These are phyloP conservation scores for Plumapathes pennacea DNA, from an alignment of 92 coral and sea anemone species.

Conservation along the genomic window DNA sequence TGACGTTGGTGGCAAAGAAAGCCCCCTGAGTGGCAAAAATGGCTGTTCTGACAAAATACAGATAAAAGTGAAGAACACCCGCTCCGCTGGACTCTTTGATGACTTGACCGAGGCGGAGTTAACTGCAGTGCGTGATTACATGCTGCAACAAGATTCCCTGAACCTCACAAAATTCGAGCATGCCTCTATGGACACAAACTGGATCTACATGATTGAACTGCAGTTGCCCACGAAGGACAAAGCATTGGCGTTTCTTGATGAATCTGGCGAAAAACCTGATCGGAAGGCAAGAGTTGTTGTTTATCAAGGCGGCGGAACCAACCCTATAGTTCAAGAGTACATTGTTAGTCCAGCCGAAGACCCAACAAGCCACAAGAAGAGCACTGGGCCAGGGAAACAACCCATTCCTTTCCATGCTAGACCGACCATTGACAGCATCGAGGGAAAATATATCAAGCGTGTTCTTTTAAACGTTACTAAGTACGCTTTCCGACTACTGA, in stretches of 20 bases:
- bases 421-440: conserved; percentile 1
- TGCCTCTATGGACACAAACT: conserved; percentile 12
- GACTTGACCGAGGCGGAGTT: conserved; percentile 31
- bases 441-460: not conserved
- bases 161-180: conserved; percentile 20
- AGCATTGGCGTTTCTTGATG: conserved; percentile 27
- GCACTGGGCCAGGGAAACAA: conserved; percentile 26
- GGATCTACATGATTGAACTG: conserved; percentile 24
- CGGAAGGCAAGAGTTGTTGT: conserved; percentile 63
- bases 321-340: conserved; percentile 53
- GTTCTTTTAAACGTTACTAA: conserved; percentile 15
- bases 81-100: conserved; percentile 34
- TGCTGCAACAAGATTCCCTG: conserved; percentile 21
- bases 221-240: conserved; percentile 26
- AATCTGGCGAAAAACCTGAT: conserved; percentile 43
- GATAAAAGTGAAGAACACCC: too few species aligned
- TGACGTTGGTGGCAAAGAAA: too few species aligned
- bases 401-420: conserved; percentile 51
- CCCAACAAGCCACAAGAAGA: conserved; percentile 28
- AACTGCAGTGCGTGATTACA: conserved; percentile 29
- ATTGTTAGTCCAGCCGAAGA: conserved; percentile 53
- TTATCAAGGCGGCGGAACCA: conserved; percentile 39
- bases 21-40: too few species aligned
- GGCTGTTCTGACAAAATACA: too few species aligned
- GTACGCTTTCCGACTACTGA: conserved; percentile 12